Evolutionary conservation across 2,888 invertebrate species (phyloP), one percentile per base, ranked within the genome.

Genomic region (Monochamus alternatus): DNA sequence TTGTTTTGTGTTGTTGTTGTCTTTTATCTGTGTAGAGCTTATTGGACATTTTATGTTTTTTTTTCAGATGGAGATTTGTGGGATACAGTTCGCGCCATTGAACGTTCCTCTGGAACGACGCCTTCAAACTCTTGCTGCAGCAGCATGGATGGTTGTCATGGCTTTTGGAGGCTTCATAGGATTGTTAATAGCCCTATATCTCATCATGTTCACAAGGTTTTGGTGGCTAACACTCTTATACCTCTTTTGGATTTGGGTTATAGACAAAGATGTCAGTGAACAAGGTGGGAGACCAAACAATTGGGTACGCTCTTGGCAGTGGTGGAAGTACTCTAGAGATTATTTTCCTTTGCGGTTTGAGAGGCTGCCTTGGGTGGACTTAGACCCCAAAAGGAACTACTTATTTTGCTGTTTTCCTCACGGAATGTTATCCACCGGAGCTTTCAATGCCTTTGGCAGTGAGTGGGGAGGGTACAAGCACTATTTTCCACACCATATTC

Each of bases 391-490:
- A 32, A 92, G 90, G 82, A 96, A 96, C 88, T 98, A 98, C 86
- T 90, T 98, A 31, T 92, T 96, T 77, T 96, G 96, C 3, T 93
- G 93, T 75, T 97, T 96, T 88, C 98, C 98, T 0, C 98, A 98
- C 88, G 98, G 98, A 1, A 82, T 87, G 76, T 90, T 98, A 12
- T 94, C 95, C 68, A 92, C 93, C 31, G 97, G 97, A 0, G 92
- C 93, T 0, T 94, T 95, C 81, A 91, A 92, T 0, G 93, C 95
- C 4, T 73, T 73, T 43, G 66, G 62, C 5, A 14, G 44, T 1
- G 64, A 94, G 65, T 91, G 91, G 1, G 86, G 91, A 1, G 87
- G 87, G 22, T 90, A 89, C 77, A 83, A 83, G 0, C 84, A 89
- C 65, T 76, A 89, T 10, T 92, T 91, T 80, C 91, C 91, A 0